These are phyloP conservation scores for Hylaeus volcanicus DNA, from an alignment of 1,140 invertebrate species.

Conservation along the genomic window DNA sequence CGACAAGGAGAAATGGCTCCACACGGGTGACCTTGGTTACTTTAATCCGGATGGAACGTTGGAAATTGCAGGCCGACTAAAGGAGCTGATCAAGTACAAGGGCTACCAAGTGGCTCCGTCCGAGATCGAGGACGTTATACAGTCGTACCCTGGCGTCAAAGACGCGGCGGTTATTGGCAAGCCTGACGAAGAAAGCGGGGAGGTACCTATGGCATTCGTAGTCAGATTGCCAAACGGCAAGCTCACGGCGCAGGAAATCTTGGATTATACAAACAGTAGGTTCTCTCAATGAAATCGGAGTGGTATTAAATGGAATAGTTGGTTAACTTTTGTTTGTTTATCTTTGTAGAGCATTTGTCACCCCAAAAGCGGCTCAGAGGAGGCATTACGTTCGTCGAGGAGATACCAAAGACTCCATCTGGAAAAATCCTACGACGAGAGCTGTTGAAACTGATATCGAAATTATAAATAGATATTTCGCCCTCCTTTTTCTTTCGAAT, in stretches of 20 bases:
- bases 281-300: neutral
- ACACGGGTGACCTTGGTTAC: slow-evolving; percentile 76
- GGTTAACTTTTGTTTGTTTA: too few species aligned
- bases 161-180: slow-evolving; percentile 87
- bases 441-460: slow-evolving; percentile 75
- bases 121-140: slow-evolving; percentile 84
- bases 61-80: slow-evolving; percentile 82
- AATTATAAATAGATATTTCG: slow-evolving; percentile 65
- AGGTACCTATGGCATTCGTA: slow-evolving; percentile 85
- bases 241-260: slow-evolving; percentile 80
- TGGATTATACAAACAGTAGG: slow-evolving; percentile 79
- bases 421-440: slow-evolving; percentile 85
- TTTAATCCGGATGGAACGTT: slow-evolving; percentile 76
- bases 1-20: slow-evolving; percentile 79
- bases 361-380: slow-evolving; percentile 83
- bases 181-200: slow-evolving; percentile 81
- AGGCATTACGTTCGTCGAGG: slow-evolving; percentile 84
- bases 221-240: slow-evolving; percentile 65
- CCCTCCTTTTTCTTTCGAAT: too few species aligned
- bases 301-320: too few species aligned
- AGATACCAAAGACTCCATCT: slow-evolving; percentile 85
- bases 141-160: slow-evolving; percentile 83
- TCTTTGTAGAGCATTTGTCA: slow-evolving; percentile 77
- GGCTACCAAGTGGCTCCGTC: slow-evolving; percentile 81
- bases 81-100: slow-evolving; percentile 82